Conservation (phyloP, 2,113 vertebrate species). For the Corythoichthys intestinalis region DNA sequence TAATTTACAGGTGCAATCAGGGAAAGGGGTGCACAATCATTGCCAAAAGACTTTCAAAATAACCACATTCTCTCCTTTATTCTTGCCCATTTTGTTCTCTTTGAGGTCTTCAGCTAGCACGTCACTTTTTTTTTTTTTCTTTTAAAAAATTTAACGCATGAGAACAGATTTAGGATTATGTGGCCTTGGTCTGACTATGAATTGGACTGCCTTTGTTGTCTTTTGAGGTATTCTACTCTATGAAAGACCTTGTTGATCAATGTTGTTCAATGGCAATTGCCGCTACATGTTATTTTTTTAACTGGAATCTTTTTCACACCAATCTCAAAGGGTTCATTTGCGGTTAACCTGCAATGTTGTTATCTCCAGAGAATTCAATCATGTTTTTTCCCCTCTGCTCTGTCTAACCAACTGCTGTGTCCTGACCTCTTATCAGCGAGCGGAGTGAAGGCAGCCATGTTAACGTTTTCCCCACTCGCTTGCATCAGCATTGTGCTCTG, state of each 20-base stretch:
- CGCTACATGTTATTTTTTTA: not conserved
- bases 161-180: not conserved
- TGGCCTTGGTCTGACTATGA: not conserved
- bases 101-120: not conserved
- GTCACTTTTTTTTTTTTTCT: not conserved
- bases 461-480: conserved; percentile 34
- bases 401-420: not conserved
- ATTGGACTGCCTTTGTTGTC: not conserved
- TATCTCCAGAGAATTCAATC: not conserved
- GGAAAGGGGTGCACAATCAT: no score
- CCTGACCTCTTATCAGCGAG: conserved; percentile 7
- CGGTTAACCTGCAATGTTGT: not conserved
- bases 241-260: not conserved
- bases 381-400: not conserved
- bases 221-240: not conserved
- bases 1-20: no score
- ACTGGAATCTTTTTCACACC: not conserved
- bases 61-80: no score
- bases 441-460: conserved; percentile 44
- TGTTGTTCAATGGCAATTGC: not conserved
- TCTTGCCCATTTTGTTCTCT: no score
- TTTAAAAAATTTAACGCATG: not conserved
- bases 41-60: no score
- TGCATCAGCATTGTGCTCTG: conserved; percentile 32
- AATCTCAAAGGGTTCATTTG: not conserved